Conservation (phyloP, 2,888 invertebrate genomes). For the Lochmaea capreae region DNA sequence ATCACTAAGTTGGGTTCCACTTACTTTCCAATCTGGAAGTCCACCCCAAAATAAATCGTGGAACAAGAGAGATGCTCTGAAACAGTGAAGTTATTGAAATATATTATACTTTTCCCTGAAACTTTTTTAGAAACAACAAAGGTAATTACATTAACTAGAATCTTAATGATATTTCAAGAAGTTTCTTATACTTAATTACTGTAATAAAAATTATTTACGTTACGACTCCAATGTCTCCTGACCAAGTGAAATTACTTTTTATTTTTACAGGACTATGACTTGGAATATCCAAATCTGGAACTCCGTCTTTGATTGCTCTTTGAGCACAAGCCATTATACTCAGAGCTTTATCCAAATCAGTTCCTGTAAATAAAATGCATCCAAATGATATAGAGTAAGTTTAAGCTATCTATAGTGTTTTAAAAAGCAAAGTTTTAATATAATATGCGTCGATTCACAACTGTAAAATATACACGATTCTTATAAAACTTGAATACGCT, state of each 20-base stretch:
- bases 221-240: slow-evolving; percentile 16
- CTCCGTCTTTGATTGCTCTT: slow-evolving; percentile 12
- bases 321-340: slow-evolving; percentile 22
- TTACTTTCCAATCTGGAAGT: slow-evolving; percentile 17
- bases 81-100: not conserved
- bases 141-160: no score
- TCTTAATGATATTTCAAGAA: no score
- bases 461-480: not conserved
- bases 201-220: not conserved
- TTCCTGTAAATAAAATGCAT: slow-evolving; percentile 4
- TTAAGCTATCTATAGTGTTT: no score
- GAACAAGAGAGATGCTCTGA: slow-evolving; percentile 9
- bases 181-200: not conserved
- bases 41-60: slow-evolving; percentile 17
- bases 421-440: no score
- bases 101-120: no score
- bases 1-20: slow-evolving; percentile 1
- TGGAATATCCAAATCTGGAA: slow-evolving; percentile 21
- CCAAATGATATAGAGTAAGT: no score
- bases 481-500: no score
- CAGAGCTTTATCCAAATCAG: slow-evolving; percentile 3
- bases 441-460: no score
- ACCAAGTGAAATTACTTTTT: not conserved
- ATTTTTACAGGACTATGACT: slow-evolving; percentile 14
- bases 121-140: no score